Conservation (phyloP, 1,140 invertebrate genomes). For the Anoplolepis gracilipes region DNA sequence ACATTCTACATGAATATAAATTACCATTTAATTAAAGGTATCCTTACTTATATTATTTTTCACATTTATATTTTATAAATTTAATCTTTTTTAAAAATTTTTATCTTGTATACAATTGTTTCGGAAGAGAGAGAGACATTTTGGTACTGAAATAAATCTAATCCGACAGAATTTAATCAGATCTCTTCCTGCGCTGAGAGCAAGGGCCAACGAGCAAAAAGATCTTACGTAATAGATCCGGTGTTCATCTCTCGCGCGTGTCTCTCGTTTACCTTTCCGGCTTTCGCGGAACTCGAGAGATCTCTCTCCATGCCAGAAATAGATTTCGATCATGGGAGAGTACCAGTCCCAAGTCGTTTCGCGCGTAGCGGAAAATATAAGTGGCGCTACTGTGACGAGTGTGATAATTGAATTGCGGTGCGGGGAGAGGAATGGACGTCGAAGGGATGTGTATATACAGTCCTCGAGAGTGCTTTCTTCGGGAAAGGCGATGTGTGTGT, state of each 20-base stretch:
- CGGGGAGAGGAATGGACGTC: background rate
- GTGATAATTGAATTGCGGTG: slow-evolving; percentile 41
- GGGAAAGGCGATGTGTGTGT: background rate
- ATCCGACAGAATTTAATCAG: slow-evolving; percentile 15
- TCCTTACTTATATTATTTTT: background rate
- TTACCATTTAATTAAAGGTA: background rate
- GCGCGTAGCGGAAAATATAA: slow-evolving; percentile 31
- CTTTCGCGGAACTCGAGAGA: background rate
- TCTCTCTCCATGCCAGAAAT: slow-evolving; percentile 19
- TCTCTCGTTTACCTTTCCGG: slow-evolving; percentile 30
- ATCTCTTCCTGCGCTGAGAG: background rate
- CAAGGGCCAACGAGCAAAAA: slow-evolving; percentile 27
- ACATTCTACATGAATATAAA: background rate
- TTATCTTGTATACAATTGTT: background rate
- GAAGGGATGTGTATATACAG: background rate
- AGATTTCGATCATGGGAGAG: slow-evolving; percentile 46
- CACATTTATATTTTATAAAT: background rate
- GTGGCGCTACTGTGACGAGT: slow-evolving; percentile 8
- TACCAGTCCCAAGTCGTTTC: background rate
- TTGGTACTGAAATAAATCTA: slow-evolving; percentile 19
- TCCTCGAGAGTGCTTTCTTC: background rate
- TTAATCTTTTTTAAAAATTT: background rate
- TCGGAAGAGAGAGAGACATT: background rate
- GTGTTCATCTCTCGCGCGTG: slow-evolving; percentile 27
- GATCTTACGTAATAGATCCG: slow-evolving; percentile 34